These are phyloP conservation scores for Panthera leo DNA, from an alignment of 2,113 vertebrate genomes.

Conservation along the genomic window DNA sequence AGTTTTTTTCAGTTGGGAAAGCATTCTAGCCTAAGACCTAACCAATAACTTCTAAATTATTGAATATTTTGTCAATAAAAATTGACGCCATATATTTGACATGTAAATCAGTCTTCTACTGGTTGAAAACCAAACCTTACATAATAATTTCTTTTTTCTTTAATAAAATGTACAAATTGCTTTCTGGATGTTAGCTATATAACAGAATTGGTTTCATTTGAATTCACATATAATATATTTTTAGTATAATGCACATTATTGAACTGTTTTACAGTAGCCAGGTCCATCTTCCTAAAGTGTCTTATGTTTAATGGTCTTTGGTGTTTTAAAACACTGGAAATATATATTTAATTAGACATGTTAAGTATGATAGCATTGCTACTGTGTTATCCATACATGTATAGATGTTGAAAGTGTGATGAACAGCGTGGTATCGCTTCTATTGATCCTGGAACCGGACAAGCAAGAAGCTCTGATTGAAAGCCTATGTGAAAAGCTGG, in stretches of 20 bases:
- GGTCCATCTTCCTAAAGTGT: not conserved
- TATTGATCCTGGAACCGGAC: conserved; percentile 96
- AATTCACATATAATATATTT: not conserved
- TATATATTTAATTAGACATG: not conserved
- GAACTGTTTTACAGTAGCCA: not conserved
- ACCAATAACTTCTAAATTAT: not conserved
- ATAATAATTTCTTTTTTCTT: not conserved
- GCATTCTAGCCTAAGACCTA: not conserved
- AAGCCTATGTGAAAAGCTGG: conserved; percentile 97
- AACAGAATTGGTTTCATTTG: not conserved
- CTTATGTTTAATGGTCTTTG: not conserved
- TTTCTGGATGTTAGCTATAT: not conserved
- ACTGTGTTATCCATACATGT: not conserved
- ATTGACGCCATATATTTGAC: not conserved
- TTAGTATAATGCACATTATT: not conserved
- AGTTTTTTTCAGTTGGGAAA: conserved; percentile 20
- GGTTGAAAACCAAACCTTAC: not conserved
- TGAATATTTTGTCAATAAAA: not conserved
- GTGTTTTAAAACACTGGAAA: not conserved
- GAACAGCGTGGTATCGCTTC: conserved; percentile 97
- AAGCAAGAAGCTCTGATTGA: conserved; percentile 97
- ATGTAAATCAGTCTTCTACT: not conserved
- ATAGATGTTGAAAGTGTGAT: conserved; percentile 98
- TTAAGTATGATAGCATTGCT: not conserved
- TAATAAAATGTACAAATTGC: not conserved